Conservation (phyloP, 2,113 vertebrate genomes). For the Gallinago media region DNA sequence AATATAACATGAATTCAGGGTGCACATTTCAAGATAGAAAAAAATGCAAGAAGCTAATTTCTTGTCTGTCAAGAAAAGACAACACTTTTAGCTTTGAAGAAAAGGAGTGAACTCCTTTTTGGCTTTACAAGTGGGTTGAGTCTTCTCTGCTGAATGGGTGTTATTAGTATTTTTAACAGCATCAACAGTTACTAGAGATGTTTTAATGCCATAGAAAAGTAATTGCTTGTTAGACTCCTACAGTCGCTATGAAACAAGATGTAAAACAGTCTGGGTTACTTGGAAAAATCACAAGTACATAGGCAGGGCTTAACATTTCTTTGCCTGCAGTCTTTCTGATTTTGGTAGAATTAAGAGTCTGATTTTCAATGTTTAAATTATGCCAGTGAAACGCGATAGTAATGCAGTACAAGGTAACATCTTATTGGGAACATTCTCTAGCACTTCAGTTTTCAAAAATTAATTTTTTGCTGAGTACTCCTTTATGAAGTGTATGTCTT, state of each 20-base stretch:
- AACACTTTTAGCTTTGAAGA: not conserved
- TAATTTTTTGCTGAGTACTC: not conserved
- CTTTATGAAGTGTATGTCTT: not conserved
- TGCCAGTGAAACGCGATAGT: not conserved
- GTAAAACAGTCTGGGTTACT: not conserved
- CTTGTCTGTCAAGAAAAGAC: not conserved
- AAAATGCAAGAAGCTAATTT: not conserved
- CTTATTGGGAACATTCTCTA: not conserved
- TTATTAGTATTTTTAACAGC: constrained; percentile 35
- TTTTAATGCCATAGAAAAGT: constrained; percentile 4
- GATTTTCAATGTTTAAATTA: not conserved
- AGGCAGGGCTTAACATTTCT: not conserved
- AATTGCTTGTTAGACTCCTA: constrained; percentile 23
- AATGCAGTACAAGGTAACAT: not conserved
- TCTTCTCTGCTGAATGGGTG: not conserved
- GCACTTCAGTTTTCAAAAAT: not conserved
- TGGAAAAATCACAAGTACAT: not conserved
- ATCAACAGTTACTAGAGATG: not conserved
- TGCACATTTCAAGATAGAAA: not conserved
- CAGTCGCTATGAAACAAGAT: not conserved
- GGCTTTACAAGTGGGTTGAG: not conserved
- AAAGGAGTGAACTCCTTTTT: not conserved
- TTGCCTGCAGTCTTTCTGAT: not conserved
- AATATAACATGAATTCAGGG: not conserved
- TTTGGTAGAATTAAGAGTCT: not conserved